These are phyloP conservation scores for Cybosia mesomella DNA, from an alignment of 2,888 invertebrate genomes.

Conservation along the genomic window DNA sequence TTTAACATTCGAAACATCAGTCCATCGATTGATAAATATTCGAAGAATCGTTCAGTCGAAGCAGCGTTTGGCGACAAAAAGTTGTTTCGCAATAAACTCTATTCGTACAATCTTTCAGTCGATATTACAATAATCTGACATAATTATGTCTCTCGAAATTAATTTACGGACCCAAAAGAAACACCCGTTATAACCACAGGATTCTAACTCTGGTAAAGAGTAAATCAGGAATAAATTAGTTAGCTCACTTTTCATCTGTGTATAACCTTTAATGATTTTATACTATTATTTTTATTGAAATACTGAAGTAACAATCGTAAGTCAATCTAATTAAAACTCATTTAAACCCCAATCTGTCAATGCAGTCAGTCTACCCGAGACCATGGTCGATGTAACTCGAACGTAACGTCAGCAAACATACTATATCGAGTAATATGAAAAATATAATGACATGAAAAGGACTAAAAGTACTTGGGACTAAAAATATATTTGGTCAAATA, in stretches of 20 bases:
- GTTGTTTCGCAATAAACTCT: no score
- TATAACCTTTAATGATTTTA: not conserved
- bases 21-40: no score
- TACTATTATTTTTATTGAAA: not conserved
- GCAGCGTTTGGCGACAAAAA: no score
- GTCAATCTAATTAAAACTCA: not conserved
- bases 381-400: no score
- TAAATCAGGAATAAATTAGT: not conserved
- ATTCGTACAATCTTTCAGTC: no score
- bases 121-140: no score
- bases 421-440: not conserved
- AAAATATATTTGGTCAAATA: no score
- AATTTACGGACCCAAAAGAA: no score
- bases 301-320: not conserved
- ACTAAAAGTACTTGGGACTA: not conserved
- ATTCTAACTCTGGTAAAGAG: not conserved
- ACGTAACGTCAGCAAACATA: no score
- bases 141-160: no score
- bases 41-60: no score
- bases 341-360: not conserved
- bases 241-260: not conserved
- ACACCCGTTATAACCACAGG: not conserved
- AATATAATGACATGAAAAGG: not conserved
- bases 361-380: not conserved
- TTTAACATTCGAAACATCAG: no score